Conservation (phyloP, 2,888 invertebrate genomes). For the Stratiomys singularior region DNA sequence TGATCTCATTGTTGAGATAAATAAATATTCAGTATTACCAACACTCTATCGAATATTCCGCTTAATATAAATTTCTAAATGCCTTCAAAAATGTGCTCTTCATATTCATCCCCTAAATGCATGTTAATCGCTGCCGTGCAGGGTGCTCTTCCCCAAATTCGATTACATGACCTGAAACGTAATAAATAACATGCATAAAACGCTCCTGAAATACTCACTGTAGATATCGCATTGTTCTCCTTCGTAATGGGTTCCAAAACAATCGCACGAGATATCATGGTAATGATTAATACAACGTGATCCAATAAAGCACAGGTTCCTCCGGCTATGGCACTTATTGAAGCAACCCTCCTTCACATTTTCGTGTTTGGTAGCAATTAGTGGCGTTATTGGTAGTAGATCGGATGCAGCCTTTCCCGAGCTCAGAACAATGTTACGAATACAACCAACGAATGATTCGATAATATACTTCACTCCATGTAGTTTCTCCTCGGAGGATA, state of each 20-base stretch:
- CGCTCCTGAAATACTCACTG: slow-evolving; percentile 70
- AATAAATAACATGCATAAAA: slow-evolving; percentile 41
- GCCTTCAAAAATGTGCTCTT: too few species aligned
- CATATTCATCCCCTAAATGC: too few species aligned
- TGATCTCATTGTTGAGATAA: too few species aligned
- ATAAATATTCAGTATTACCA: too few species aligned
- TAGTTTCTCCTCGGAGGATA: slow-evolving; percentile 87
- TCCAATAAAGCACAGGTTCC: slow-evolving; percentile 87
- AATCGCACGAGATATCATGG: slow-evolving; percentile 88
- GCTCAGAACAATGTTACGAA: slow-evolving; percentile 85
- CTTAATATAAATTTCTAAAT: too few species aligned
- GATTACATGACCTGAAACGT: slow-evolving; percentile 37
- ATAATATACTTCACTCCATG: slow-evolving; percentile 93
- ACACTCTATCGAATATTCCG: too few species aligned
- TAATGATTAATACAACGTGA: slow-evolving; percentile 93
- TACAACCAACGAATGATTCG: slow-evolving; percentile 92
- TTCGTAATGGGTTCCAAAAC: slow-evolving; percentile 91
- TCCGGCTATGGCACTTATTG: slow-evolving; percentile 81
- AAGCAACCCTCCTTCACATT: slow-evolving; percentile 91
- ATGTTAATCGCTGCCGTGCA: too few species aligned
- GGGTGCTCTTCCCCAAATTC: neutral
- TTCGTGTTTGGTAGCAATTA: slow-evolving; percentile 88
- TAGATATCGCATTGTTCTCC: slow-evolving; percentile 92
- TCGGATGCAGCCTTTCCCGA: slow-evolving; percentile 88
- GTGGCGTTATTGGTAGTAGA: slow-evolving; percentile 80